A percentile compares a stretch with the other conserved stretches of the same genome.
phyloP scores from a whole-genome alignment of 2,888 invertebrate species.

The Eupithecia abbreviata region DNA sequence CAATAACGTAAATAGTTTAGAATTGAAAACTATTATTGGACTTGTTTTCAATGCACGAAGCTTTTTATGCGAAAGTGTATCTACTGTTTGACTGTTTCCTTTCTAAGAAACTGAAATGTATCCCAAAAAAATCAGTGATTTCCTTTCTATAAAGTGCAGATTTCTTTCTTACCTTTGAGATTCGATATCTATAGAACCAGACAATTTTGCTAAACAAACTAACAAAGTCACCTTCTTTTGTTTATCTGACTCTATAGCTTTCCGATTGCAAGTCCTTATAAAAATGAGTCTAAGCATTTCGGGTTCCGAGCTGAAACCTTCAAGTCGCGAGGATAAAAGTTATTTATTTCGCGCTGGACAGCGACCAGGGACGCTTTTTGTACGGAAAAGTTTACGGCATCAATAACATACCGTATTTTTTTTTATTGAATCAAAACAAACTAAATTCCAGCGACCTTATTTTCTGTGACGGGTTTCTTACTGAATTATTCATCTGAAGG shows the following conservation, averaged over 20 bases:
- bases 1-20: no score
- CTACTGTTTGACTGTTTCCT: no score
- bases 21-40: not conserved
- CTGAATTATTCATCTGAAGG: slow-evolving; percentile 1
- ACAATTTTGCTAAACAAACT: no score
- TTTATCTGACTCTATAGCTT: not conserved
- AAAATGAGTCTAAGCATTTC: not conserved
- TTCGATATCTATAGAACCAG: not conserved
- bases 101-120: no score
- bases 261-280: not conserved
- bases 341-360: slow-evolving; percentile 38
- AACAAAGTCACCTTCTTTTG: not conserved
- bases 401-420: slow-evolving; percentile 34
- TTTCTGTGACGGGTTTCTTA: slow-evolving; percentile 5
- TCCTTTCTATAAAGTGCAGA: no score
- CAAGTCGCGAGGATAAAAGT: slow-evolving; percentile 29
- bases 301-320: slow-evolving; percentile 8
- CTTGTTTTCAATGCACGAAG: not conserved
- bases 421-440: slow-evolving; percentile 36
- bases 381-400: slow-evolving; percentile 30
- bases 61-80: not conserved
- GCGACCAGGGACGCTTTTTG: slow-evolving; percentile 30
- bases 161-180: not conserved
- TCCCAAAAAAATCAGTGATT: no score
- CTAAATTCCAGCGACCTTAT: slow-evolving; percentile 4